A percentile compares a stretch with the other conserved stretches of the same genome.
Evolutionary conservation across 64 coral and sea anemone species (phyloP).

Genomic region (Actinia equina): DNA sequence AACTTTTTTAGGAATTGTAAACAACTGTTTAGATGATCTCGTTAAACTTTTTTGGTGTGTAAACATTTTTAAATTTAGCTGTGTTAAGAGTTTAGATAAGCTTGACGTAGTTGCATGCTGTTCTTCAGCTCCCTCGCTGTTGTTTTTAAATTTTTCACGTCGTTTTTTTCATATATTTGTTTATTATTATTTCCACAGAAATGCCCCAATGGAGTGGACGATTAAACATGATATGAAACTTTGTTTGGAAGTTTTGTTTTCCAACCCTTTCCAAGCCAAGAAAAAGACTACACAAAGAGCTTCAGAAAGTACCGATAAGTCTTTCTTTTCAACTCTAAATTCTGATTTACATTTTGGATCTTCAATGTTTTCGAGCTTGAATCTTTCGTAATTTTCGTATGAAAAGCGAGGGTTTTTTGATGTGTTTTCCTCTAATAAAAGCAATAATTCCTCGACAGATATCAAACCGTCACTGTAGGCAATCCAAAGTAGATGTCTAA

Average conservation of each 20-base stretch:
- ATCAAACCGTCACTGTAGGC: not conserved
- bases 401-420: conserved; percentile 31
- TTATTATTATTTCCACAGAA: not conserved
- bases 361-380: too few relatives aligned
- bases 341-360: too few relatives aligned
- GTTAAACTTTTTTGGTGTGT: not conserved
- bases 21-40: not conserved
- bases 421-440: too few relatives aligned
- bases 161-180: not conserved
- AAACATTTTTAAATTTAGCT: not conserved
- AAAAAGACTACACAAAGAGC: conserved; percentile 35
- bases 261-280: conserved; percentile 42
- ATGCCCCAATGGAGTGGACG: conserved; percentile 60
- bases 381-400: conserved; percentile 48
- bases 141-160: not conserved
- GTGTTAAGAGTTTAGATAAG: not conserved
- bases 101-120: not conserved
- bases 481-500: conserved; percentile 36
- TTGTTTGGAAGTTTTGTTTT: conserved; percentile 46
- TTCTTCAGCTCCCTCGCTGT: not conserved
- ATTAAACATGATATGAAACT: conserved; percentile 20
- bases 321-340: too few relatives aligned
- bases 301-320: too few relatives aligned
- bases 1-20: not conserved
- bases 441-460: conserved; percentile 24